Percentiles rank a stretch among this genome's conserved stretches.
Conservation (phyloP, 2,797 vertebrate species). For the Myripristis jacobus region DNA sequence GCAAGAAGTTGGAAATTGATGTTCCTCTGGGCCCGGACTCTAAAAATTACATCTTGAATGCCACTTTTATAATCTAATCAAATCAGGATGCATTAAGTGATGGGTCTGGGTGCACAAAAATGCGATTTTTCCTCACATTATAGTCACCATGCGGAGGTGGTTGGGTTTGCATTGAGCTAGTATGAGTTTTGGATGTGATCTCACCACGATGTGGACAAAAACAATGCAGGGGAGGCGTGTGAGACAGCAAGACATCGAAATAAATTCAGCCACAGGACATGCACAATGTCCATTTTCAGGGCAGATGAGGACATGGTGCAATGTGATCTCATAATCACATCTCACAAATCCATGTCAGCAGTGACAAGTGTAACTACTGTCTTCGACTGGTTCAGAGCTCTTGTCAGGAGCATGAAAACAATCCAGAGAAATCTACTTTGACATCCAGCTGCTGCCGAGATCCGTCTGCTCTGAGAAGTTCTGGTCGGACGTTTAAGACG, state of each 20-base stretch:
- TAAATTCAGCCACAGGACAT: not conserved
- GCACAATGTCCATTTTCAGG: not conserved
- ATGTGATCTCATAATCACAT: not conserved
- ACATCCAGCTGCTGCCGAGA: constrained; percentile 1
- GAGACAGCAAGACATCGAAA: too few relatives aligned
- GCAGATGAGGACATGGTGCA: not conserved
- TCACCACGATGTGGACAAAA: too few relatives aligned
- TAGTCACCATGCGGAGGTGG: too few relatives aligned
- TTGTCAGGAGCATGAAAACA: not conserved
- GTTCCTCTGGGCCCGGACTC: not conserved
- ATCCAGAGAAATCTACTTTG: not conserved
- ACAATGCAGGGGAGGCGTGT: too few relatives aligned
- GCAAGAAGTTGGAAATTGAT: not conserved
- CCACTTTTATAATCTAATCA: not conserved
- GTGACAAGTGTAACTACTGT: not conserved
- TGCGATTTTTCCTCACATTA: too few relatives aligned
- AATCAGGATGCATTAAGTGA: not conserved
- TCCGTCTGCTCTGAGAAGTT: not conserved
- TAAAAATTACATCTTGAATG: not conserved
- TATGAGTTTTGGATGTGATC: too few relatives aligned
- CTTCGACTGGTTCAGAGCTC: not conserved
- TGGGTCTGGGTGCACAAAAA: too few relatives aligned
- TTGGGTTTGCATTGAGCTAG: too few relatives aligned
- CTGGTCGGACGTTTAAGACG: constrained; percentile 5
- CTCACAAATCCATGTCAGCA: not conserved